Evolutionary conservation across 2,888 invertebrate genomes (phyloP), one percentile per base, ranked within the genome.

Genomic region (Ophion obscuratus): DNA sequence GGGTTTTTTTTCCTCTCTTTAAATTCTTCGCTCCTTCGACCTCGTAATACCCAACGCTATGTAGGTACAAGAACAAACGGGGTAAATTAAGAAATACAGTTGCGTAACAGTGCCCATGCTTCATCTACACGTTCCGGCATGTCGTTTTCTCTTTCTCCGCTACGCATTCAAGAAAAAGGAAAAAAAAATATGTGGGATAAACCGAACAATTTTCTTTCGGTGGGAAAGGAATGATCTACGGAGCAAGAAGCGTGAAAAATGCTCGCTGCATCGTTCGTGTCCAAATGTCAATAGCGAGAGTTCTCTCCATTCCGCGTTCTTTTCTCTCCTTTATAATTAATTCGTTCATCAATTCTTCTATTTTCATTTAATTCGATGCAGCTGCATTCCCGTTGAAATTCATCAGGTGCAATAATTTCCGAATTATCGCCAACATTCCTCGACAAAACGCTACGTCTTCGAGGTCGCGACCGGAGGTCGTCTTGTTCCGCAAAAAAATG

Each of bases 101-200:
- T 67, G 68, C 47, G 36, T 57, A 67, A 71, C 66, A 67, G 77
- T 83, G 53, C 68, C 47, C 85, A 83, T 84, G 78, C 85, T 68
- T 84, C 81, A 64, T 67, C 61, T 81, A 78, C 27, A 57, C 68
- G 59, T 47, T 75, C 10, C 47, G 61, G 57, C 74, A 62, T 68
- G 3, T 57, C n/a, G 17, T 73, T 67, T 66, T 77, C 31, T 24
- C 24, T 66, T 81, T 36, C 27, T 40, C 24, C 44, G 66, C 79
- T 83, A 83, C 75, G 79, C 83, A 83, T 83, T 83, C 83, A 71
- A 74, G 53, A 53, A 53, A 17, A 53, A 53, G 17, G 17, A 81
- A 62, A 67, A 61, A 75, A 36, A 81, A 75, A 44, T 61, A 14
- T 20, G 7, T 20, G 71, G 61, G 78, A 81, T n/a, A 79, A 86